These are phyloP conservation scores for Penaeus vannamei DNA, from an alignment of 1,140 invertebrate genomes.

Conservation along the genomic window DNA sequence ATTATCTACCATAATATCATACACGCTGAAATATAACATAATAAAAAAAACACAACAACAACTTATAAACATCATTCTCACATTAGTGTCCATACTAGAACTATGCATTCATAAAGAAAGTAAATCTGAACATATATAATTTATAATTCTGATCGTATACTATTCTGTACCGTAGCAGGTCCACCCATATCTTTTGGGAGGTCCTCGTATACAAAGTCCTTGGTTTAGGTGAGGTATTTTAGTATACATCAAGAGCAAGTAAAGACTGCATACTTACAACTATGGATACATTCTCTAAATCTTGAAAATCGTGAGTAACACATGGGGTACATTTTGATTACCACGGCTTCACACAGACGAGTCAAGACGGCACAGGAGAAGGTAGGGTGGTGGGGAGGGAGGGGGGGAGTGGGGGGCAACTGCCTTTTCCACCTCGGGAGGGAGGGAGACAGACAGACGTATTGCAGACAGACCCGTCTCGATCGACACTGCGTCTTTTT, in stretches of 20 bases:
- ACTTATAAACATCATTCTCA: neutral
- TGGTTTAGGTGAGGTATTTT: constrained; percentile 51
- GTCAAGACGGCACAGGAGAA: no score
- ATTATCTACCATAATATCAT: constrained; percentile 29
- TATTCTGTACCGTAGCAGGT: constrained; percentile 39
- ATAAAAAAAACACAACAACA: constrained; percentile 18
- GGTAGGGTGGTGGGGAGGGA: no score
- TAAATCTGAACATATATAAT: constrained; percentile 40
- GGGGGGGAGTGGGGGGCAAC: neutral
- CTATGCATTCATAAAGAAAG: constrained; percentile 47
- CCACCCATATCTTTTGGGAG: constrained; percentile 18
- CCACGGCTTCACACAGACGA: neutral
- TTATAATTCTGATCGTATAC: constrained; percentile 49
- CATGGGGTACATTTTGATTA: constrained; percentile 46
- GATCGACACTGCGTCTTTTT: no score
- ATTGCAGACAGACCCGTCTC: no score
- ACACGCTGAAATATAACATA: constrained; percentile 38
- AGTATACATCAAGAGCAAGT: constrained; percentile 52
- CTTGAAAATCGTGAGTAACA: constrained; percentile 37
- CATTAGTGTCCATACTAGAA: constrained; percentile 36
- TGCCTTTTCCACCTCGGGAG: neutral
- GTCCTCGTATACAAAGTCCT: constrained; percentile 49
- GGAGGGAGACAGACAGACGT: neutral
- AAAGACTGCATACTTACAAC: constrained; percentile 48
- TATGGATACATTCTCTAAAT: constrained; percentile 57